Evolutionary conservation across 2,113 vertebrate genomes (phyloP), one percentile per base, ranked within the genome.

Genomic region (Recurvirostra avosetta): DNA sequence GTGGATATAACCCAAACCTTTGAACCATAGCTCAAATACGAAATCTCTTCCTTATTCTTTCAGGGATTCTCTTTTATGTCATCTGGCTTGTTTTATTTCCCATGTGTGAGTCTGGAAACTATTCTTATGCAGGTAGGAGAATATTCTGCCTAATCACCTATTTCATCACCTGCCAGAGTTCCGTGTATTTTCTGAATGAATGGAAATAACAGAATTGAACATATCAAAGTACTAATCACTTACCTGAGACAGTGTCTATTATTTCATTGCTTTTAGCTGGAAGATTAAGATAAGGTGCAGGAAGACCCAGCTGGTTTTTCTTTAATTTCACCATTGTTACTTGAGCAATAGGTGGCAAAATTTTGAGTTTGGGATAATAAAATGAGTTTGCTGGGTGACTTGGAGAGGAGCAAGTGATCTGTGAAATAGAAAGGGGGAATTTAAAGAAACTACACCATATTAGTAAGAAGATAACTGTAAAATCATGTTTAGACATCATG

Each of bases 371-470:
- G 7, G 99, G 99, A 93, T 99, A 99, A 96, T 98, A 99, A 97
- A 99, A 99, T 22, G 99, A 99, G 92, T 99, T 99, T 71, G 99
- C 99, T 3, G 99, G 99, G 89, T 99, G 99, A 72, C 98, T 99
- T 15, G 99, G 99, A 47, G 98, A 99, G 18, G 99, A 99, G 34
- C 99, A 99, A 3, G 99, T 99, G 80, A 99, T 99, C 99, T 99
- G 80, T 49, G 45, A 78, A 96, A 77, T 58, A 61, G 61, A 62
- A 77, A 85, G 8, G 15, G 19, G 13, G 75, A 61, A 20, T 22
- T 95, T 89, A 56, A 56, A 52, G 52, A 71, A 74, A 30, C 15
- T 14, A 9, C 9, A 14, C 41, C 21, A 10, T 50, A 53, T 84
- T 77, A 65, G 8, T 30, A 38, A 86, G 38, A 73, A 63, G 34